These are phyloP conservation scores for Agapornis canus DNA, from an alignment of 2,797 vertebrate species.

Conservation along the genomic window DNA sequence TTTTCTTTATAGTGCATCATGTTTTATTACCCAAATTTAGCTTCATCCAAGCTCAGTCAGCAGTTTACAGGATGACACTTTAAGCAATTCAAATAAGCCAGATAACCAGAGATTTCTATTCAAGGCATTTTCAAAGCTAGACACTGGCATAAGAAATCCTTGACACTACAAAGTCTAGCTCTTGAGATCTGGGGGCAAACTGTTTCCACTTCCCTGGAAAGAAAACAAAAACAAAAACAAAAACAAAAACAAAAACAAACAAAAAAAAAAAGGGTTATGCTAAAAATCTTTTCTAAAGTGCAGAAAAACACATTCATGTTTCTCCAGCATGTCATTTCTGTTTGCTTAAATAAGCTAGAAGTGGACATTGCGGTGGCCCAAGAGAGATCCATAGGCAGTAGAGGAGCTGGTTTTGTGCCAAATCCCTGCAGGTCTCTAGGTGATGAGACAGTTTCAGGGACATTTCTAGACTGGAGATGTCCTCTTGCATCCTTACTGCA, in stretches of 20 bases:
- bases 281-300: neutral
- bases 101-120: neutral
- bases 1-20: constrained; percentile 1
- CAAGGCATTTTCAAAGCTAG: neutral
- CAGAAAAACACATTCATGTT: neutral
- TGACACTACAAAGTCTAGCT: neutral
- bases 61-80: neutral
- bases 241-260: too few species aligned
- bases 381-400: neutral
- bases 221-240: neutral
- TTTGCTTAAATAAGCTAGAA: neutral
- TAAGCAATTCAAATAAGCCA: neutral
- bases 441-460: neutral
- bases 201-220: neutral
- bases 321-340: neutral
- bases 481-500: neutral
- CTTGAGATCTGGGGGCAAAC: neutral
- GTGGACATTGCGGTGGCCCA: neutral
- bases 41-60: constrained; percentile 14
- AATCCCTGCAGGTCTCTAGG: constrained; percentile 4
- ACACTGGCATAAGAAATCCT: constrained; percentile 1
- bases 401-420: neutral
- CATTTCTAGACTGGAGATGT: neutral
- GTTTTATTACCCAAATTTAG: constrained; percentile 11
- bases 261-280: neutral